Conservation (phyloP, 2,797 vertebrate genomes). For the Bothrops alternatus region DNA sequence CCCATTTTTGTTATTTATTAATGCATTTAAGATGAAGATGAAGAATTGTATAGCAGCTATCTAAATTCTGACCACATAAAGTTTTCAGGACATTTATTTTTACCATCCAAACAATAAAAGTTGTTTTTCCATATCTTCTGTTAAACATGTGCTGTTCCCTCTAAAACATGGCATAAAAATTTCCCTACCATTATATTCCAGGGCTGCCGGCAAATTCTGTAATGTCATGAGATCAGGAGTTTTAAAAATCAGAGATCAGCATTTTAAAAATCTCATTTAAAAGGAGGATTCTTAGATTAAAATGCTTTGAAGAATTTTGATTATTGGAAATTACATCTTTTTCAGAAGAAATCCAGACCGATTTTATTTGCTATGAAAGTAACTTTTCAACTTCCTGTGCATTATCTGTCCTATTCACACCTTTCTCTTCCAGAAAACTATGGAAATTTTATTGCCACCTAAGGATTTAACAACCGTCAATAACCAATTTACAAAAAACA, state of each 20-base stretch:
- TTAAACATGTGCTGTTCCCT: slow-evolving; percentile 65
- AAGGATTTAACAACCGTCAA: neutral
- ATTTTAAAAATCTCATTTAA: slow-evolving; percentile 8
- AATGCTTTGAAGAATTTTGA: slow-evolving; percentile 72
- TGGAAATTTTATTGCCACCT: neutral
- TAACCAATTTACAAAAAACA: neutral
- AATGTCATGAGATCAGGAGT: slow-evolving; percentile 51
- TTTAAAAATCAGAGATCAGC: neutral
- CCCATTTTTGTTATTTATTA: slow-evolving; percentile 52
- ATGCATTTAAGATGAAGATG: slow-evolving; percentile 53
- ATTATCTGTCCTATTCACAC: slow-evolving; percentile 20
- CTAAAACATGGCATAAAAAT: slow-evolving; percentile 61
- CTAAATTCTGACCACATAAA: slow-evolving; percentile 52
- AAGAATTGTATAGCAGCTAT: slow-evolving; percentile 62
- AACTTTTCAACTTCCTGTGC: slow-evolving; percentile 73
- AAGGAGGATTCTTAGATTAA: slow-evolving; percentile 68
- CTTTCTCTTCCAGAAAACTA: neutral
- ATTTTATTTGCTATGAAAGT: slow-evolving; percentile 76
- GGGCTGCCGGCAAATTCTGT: slow-evolving; percentile 58
- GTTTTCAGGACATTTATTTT: slow-evolving; percentile 78
- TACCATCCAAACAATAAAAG: slow-evolving; percentile 73
- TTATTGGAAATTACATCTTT: slow-evolving; percentile 71
- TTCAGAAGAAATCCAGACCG: slow-evolving; percentile 73
- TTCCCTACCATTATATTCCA: slow-evolving; percentile 70
- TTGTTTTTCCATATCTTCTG: slow-evolving; percentile 74